These are phyloP conservation scores for Pogonophryne albipinna DNA, from an alignment of 2,797 vertebrate genomes.

Conservation along the genomic window DNA sequence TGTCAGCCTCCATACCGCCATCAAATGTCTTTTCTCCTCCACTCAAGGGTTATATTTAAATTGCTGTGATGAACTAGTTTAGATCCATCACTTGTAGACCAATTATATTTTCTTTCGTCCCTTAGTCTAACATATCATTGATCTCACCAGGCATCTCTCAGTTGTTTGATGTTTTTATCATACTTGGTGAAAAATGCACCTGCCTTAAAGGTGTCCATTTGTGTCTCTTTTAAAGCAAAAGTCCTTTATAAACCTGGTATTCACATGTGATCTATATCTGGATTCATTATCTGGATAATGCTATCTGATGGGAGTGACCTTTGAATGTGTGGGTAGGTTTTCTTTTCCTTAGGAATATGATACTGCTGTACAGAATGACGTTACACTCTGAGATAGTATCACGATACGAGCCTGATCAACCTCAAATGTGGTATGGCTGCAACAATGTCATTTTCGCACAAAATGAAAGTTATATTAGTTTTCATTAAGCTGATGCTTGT, in stretches of 20 bases:
- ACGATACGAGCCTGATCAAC: not conserved
- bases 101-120: conserved; percentile 23
- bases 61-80: conserved; percentile 68
- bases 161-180: not conserved
- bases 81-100: conserved; percentile 39
- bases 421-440: not conserved
- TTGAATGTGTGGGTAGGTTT: not conserved
- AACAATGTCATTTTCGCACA: too few relatives aligned
- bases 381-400: not conserved
- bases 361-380: not conserved
- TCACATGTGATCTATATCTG: not conserved
- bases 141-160: conserved; percentile 25
- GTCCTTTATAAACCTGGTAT: not conserved
- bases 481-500: too few relatives aligned
- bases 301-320: not conserved
- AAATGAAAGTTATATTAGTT: not conserved
- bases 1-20: conserved; percentile 34
- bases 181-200: not conserved
- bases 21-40: conserved; percentile 53
- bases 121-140: conserved; percentile 8
- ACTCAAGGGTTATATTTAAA: conserved; percentile 62
- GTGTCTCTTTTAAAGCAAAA: not conserved
- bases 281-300: not conserved
- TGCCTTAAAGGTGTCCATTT: not conserved
- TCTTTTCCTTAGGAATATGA: not conserved